Evolutionary conservation across 2,113 vertebrate genomes (phyloP).

Genomic region (Bathybates hornii): DNA sequence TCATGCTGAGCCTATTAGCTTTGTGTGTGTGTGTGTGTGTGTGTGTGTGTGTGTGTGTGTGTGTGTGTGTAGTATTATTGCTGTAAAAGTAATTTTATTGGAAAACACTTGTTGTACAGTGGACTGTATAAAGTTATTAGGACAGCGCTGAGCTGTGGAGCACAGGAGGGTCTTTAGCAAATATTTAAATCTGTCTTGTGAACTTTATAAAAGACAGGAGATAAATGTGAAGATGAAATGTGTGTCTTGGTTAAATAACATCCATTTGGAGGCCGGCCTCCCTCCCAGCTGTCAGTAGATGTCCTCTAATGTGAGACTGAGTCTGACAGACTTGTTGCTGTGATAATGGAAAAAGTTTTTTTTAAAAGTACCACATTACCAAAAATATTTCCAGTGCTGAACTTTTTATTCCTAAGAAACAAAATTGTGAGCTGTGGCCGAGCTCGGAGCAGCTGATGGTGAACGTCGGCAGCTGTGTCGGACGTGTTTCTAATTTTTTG

Average conservation of each 20-base stretch:
- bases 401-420: not conserved
- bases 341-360: not conserved
- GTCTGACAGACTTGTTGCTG: not conserved
- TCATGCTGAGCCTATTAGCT: not conserved
- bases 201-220: not conserved
- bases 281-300: not conserved
- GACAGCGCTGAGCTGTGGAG: not conserved
- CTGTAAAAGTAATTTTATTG: not conserved
- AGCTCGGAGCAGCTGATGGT: not conserved
- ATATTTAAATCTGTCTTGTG: not conserved
- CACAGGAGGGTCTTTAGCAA: not conserved
- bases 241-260: not conserved
- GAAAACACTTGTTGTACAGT: not conserved
- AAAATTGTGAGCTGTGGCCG: accelerated
- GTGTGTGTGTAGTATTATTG: not conserved
- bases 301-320: not conserved
- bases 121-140: not conserved
- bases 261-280: not conserved
- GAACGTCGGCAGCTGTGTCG: not conserved
- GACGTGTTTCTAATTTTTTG: not conserved
- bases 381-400: not conserved
- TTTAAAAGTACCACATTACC: not conserved
- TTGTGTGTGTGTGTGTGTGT: too few relatives aligned
- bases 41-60: not conserved
- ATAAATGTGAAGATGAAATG: not conserved